These are phyloP conservation scores for Mactromeris polynyma DNA, from an alignment of 2,888 invertebrate genomes.

Conservation along the genomic window DNA sequence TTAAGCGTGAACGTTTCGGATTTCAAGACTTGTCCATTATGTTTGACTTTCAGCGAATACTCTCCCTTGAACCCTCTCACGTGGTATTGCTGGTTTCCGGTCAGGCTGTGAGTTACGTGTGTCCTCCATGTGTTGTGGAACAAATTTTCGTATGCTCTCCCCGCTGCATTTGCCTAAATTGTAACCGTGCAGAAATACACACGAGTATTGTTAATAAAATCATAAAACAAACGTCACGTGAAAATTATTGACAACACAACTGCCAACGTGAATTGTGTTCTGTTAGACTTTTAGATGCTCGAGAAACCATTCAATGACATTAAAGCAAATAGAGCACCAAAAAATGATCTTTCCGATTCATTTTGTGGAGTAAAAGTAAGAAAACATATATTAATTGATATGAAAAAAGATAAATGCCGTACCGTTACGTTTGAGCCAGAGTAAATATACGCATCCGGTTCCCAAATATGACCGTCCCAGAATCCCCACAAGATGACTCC, in stretches of 20 bases:
- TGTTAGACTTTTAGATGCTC: too few species aligned
- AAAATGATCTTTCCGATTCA: too few species aligned
- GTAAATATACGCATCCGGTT: conserved; percentile 15
- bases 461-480: conserved; percentile 46
- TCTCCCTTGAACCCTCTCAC: conserved; percentile 32
- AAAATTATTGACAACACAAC: too few species aligned
- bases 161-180: conserved; percentile 37
- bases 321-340: too few species aligned
- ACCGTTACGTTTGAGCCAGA: conserved; percentile 40
- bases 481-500: conserved; percentile 45
- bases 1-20: conserved; percentile 29
- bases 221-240: too few species aligned
- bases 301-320: too few species aligned
- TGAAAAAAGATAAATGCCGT: neutral
- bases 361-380: too few species aligned
- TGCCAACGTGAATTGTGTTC: too few species aligned
- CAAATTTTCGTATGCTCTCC: conserved; percentile 25
- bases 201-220: too few species aligned
- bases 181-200: neutral
- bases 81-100: conserved; percentile 3
- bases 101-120: conserved; percentile 14
- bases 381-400: too few species aligned
- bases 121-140: conserved; percentile 33
- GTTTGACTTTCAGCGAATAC: conserved; percentile 32
- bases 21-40: conserved; percentile 36